Evolutionary conservation across 2,113 vertebrate genomes (phyloP), one percentile per base, ranked within the genome.

Genomic region (Haemorhous mexicanus): DNA sequence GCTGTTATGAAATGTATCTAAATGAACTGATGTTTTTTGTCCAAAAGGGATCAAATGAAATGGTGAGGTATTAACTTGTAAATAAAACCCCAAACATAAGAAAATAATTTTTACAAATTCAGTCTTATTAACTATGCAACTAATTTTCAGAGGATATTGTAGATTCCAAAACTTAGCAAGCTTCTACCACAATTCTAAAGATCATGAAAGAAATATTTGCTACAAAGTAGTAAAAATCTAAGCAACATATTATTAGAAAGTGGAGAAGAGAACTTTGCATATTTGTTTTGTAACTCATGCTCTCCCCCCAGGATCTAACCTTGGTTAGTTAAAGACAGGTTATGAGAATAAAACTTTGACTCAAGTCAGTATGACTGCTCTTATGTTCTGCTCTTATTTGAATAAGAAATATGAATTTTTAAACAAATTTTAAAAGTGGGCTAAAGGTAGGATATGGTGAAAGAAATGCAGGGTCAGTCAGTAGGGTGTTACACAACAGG

Each of bases 391-490:
- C 55, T 79, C 35, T 35, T 37, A 79, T 59, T 82, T 53, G 49
- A 94, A 73, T 66, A 75, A 68, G 69, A 93, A 92, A 87, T 68
- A 82, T 58, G 44, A 93, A 76, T 90, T 93, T 66, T 69, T 58
- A 39, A 94, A 77, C 21, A 69, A 73, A 73, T 77, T 27, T 85
- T 7, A 39, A 44, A 96, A 96, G 90, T 90, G 63, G 94, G 87
- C 41, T 69, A 93, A 95, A 94, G 94, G 91, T 94, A 95, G 78
- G 46, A 74, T 88, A 77, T 82, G 91, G 66, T 87, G 87, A 89
- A 94, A 95, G 70, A 82, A 92, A 79, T 35, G 10, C 46, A 39
- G 50, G 91, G 89, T 87, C 87, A 84, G 62, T 49, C 84, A 61
- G 41, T 6, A 53, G 13, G 15, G 32, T 76, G 21, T 97, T 95